Conservation (phyloP, 2,888 invertebrate species). For the Phyto melanocephala region DNA sequence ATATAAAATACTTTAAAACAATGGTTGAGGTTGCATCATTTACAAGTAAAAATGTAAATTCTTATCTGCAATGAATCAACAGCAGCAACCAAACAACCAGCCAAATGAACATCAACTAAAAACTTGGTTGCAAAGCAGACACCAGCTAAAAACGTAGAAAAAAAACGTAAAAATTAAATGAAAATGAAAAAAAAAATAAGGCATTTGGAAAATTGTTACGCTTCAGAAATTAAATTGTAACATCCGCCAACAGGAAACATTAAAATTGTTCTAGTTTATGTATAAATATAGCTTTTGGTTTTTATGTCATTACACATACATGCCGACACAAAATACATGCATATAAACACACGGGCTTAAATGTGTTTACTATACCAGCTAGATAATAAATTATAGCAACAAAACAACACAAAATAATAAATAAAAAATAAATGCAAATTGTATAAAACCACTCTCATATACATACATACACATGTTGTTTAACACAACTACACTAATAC, state of each 20-base stretch:
- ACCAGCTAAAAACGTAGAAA: slow-evolving; percentile 9
- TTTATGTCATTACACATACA: slow-evolving; percentile 18
- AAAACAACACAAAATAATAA: slow-evolving; percentile 22
- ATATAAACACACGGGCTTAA: slow-evolving; percentile 3
- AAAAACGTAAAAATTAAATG: background rate
- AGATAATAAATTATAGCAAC: slow-evolving; percentile 57
- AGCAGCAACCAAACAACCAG: slow-evolving; percentile 20
- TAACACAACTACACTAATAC: slow-evolving; percentile 10
- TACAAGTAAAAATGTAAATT: slow-evolving; percentile 66
- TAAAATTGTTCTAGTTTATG: slow-evolving; percentile 66
- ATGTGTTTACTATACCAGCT: slow-evolving; percentile 28
- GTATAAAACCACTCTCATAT: slow-evolving; percentile 5
- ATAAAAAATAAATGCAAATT: slow-evolving; percentile 49
- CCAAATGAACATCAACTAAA: slow-evolving; percentile 30
- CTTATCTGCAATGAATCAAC: slow-evolving; percentile 60
- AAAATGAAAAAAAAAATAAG: slow-evolving; percentile 35
- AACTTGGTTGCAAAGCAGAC: slow-evolving; percentile 32
- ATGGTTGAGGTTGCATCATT: slow-evolving; percentile 72
- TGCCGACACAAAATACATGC: background rate
- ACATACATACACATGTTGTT: background rate
- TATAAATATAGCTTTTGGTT: slow-evolving; percentile 21
- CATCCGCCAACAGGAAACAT: slow-evolving; percentile 68
- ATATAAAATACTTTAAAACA: slow-evolving; percentile 38
- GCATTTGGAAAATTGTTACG: slow-evolving; percentile 64
- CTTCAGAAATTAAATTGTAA: slow-evolving; percentile 72